Conservation (phyloP, 2,797 vertebrate species). For the Sebastolobus altivelis region DNA sequence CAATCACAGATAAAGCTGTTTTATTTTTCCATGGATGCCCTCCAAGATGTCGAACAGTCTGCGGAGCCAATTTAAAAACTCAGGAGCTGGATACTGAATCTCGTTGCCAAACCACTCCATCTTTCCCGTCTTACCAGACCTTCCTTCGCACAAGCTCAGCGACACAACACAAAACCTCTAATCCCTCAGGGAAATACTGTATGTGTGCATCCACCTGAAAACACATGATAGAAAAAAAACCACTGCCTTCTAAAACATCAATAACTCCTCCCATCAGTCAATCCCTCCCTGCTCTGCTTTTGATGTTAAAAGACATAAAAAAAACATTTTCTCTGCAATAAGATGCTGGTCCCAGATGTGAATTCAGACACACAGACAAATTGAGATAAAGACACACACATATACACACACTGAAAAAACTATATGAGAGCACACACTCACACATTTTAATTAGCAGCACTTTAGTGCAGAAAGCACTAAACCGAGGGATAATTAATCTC, state of each 20-base stretch:
- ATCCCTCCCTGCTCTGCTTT: constrained; percentile 7
- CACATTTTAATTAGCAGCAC: constrained; percentile 70
- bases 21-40: constrained; percentile 35
- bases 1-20: constrained; percentile 32
- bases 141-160: constrained; percentile 20
- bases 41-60: constrained; percentile 42
- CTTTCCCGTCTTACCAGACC: constrained; percentile 47
- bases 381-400: constrained; percentile 23
- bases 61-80: constrained; percentile 39
- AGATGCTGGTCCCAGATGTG: constrained; percentile 37
- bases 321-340: constrained; percentile 21
- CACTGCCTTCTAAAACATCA: constrained; percentile 44
- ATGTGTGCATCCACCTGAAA: constrained; percentile 51
- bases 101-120: constrained; percentile 41
- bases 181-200: constrained; percentile 53
- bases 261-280: constrained; percentile 50
- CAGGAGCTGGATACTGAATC: constrained; percentile 35
- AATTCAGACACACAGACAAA: constrained; percentile 32
- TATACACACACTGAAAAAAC: not conserved
- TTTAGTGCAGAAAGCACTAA: constrained; percentile 61
- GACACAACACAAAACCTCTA: constrained; percentile 35
- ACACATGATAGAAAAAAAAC: constrained; percentile 38
- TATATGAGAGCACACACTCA: constrained; percentile 35
- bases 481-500: constrained; percentile 71
- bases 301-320: constrained; percentile 28